Base-by-base conservation (phyloP, 2,888 invertebrate species). In the Acanthosoma haemorrhoidale region DNA sequence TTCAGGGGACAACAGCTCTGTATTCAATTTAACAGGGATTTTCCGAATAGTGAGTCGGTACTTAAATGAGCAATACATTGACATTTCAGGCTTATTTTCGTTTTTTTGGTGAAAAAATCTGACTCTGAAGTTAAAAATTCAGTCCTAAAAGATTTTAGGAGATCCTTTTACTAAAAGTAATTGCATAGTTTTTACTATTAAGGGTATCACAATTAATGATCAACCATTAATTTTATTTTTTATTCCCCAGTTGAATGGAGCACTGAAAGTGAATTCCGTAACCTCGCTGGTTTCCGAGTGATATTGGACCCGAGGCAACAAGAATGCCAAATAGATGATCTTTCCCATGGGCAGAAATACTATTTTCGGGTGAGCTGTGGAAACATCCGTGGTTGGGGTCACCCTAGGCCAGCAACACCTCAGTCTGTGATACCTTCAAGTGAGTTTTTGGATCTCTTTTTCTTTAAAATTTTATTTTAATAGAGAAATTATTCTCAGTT, bases 361-460 rank as follows among this genome's bases (percentile, higher is more conserved):
- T 93, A 90, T 82, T 92, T 96, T 80, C 85, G 96, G 72, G 92
- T 94, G 0, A 86, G 91, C n/a, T 92, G 94, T 63, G 96, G 96
- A 63, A 97, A 97, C 79, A 84, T 96, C 73, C 93, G 92, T 79
- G 96, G 96, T 1, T 96, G 89, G 85, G 94, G 96, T 32, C 83
- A 86, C 13, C 90, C 85, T 77, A 84, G 88, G 38, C 83, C 85
- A 11, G 90, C 94, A 0, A 87, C 88, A 39, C 96, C 96, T 1
- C 83, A 88, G 51, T 91, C 90, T 76, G 91, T 95, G 8, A 88
- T 93, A 51, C 95, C 96, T 13, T 95, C 95, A 76, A 92, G 94
- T 92, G 80, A 88, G 91, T 85, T 72, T 43, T 38, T 36, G n/a
- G 6, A 6, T 41, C 15, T 41, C 8, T n/a, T 41, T 41, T 41